Base-by-base conservation (phyloP, 2,797 vertebrate genomes). In the Carduelis carduelis region DNA sequence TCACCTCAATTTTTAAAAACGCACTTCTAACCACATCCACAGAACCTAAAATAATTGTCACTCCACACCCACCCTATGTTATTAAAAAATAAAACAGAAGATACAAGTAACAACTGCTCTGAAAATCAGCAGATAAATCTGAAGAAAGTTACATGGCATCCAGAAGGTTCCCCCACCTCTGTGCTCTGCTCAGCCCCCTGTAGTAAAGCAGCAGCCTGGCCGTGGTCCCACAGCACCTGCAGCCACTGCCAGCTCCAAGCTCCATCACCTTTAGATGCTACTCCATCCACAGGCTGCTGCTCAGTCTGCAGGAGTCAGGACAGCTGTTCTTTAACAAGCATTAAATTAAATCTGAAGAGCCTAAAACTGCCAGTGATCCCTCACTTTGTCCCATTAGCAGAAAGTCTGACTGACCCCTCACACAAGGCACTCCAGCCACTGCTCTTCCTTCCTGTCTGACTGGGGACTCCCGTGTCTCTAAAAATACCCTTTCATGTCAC, bases 11-110 rank as follows among this genome's bases (percentile, higher is more conserved):
- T 80, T 93, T 87, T 64, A 39, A 65, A 83, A 88, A 61, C 0
- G 0, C 8, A 12, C 24, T 68, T 70, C 50, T 57, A 81, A 87
- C 55, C 50, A 49, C 52, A 76, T 66, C 64, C 56, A 30, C 53
- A 74, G 49, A 57, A 77, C 82, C 37, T n/a, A 53, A 89, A 92
- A 80, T 74, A 65, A 56, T 15, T 87, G 60, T 49, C 53, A 53
- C 19, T 46, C 47, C 60, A 41, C 55, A 55, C 50, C 63, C 56
- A 87, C 4, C 0, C 32, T 24, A 8, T 0, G 1, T 77, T 68
- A 56, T 15, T 53, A 60, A 91, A 50, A 35, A 83, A 80, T 37
- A 72, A 83, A 91, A 52, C 0, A 69, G 46, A 81, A 87, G 52
- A 56, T 37, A 49, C 47, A 63, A 72, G 44, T 37, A 83, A 77